Evolutionary conservation across 2,888 invertebrate species (phyloP).

Genomic region (Leucoptera coffeella): DNA sequence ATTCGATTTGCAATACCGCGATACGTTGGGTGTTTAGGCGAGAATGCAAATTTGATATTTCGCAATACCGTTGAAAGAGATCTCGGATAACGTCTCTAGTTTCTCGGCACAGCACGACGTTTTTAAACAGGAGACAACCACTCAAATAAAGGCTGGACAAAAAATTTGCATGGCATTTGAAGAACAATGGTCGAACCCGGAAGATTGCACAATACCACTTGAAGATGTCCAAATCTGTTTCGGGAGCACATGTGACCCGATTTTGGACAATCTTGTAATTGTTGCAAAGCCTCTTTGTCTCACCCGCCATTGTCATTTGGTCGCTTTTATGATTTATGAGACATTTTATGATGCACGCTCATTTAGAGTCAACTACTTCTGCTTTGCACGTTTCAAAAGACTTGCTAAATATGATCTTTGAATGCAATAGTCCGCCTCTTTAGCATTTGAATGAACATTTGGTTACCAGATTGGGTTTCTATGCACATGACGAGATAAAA

Average conservation of each 20-base stretch:
- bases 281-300: slow-evolving; percentile 26
- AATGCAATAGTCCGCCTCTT: slow-evolving; percentile 23
- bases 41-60: too few relatives aligned
- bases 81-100: too few relatives aligned
- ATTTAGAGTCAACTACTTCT: slow-evolving; percentile 43
- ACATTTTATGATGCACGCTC: slow-evolving; percentile 41
- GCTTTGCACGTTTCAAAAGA: slow-evolving; percentile 41
- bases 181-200: slow-evolving; percentile 33
- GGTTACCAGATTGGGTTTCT: slow-evolving; percentile 47
- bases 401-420: slow-evolving; percentile 33
- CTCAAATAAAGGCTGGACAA: too few relatives aligned
- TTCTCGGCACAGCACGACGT: too few relatives aligned
- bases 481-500: too few relatives aligned
- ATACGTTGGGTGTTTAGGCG: too few relatives aligned
- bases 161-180: slow-evolving; percentile 32
- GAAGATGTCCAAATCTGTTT: slow-evolving; percentile 15
- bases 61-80: too few relatives aligned
- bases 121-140: too few relatives aligned
- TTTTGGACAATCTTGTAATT: slow-evolving; percentile 25
- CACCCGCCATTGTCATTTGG: too few relatives aligned
- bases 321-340: slow-evolving; percentile 40
- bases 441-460: slow-evolving; percentile 48
- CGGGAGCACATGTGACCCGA: slow-evolving; percentile 47
- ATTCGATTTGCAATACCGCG: slow-evolving; percentile 18
- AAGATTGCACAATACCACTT: slow-evolving; percentile 33